Base-by-base conservation (phyloP, 2,113 vertebrate genomes). In the Nyctereutes procyonoides region DNA sequence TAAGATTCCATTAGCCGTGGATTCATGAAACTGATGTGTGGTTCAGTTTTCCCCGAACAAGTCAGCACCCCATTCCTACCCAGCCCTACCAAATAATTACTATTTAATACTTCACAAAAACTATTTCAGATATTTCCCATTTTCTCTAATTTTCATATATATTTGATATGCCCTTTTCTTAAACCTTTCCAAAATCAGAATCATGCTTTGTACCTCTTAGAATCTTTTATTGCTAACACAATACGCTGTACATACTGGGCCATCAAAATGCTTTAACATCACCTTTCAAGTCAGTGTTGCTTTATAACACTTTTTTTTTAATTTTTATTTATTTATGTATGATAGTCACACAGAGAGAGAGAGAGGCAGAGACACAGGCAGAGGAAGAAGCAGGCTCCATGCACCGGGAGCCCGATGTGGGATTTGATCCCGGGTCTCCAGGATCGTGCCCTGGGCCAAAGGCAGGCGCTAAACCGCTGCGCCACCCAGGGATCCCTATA, bases 181-280 rank as follows among this genome's bases (percentile, higher is more conserved):
- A 53, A 73, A 76, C 2, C 74, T 77, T 96, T 87, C 53, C 92
- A 55, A 96, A 77, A n/a, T 87, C 65, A 79, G 32, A 90, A 81
- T 48, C 30, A 63, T 14, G 20, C 55, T 43, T 80, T 51, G 9
- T 76, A 32, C 6, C 8, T 48, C 28, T 51, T 71, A 17, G 35
- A 87, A 35, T 73, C 16, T 82, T 92, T 19, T n/a, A 38, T 32
- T 82, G 16, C 91, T 60, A 73, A 26, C 35, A 77, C 24, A 56
- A 89, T 8, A 38, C 17, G 35, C 24, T 48, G 26, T 60, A 76
- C 26, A 30, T 32, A 62, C 0, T 30, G 32, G 8, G 58, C 51
- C 87, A 43, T 63, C 58, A 51, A 62, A 93, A 76, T 58, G 32
- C 35, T 63, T 83, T 32, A 38, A 71, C 17, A 58, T 43, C 35